These are phyloP conservation scores for Theodoxus fluviatilis DNA, from an alignment of 2,888 invertebrate species.

Conservation along the genomic window DNA sequence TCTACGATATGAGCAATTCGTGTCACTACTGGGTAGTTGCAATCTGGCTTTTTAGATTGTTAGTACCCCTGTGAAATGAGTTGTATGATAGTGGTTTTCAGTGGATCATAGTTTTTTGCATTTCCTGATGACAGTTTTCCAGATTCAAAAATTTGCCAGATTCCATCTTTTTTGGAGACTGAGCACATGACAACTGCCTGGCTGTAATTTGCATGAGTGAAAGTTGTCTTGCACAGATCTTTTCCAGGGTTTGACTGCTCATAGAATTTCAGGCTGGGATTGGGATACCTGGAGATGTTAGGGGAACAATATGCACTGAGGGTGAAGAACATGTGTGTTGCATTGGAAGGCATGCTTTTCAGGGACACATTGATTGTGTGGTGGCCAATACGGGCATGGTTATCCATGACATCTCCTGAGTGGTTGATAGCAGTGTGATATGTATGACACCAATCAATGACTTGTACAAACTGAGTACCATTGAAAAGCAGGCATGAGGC, in stretches of 20 bases:
- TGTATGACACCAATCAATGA: conserved; percentile 32
- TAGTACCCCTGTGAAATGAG: conserved; percentile 38
- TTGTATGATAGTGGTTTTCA: conserved; percentile 33
- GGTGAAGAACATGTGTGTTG: conserved; percentile 45
- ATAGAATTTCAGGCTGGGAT: conserved; percentile 44
- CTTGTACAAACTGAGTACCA: not conserved
- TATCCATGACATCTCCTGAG: conserved; percentile 44
- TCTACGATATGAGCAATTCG: no score
- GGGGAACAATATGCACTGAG: conserved; percentile 45
- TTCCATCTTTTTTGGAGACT: conserved; percentile 33
- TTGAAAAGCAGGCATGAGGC: conserved; percentile 41
- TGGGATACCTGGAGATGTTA: conserved; percentile 42
- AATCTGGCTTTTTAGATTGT: no score
- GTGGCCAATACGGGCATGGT: conserved; percentile 34
- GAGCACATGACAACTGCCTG: conserved; percentile 49
- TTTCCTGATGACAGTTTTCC: conserved; percentile 45
- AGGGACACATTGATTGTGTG: conserved; percentile 43
- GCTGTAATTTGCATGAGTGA: conserved; percentile 39
- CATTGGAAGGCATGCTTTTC: conserved; percentile 36
- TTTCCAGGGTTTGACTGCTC: conserved; percentile 36
- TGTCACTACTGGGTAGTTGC: no score
- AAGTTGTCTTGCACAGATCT: conserved; percentile 45
- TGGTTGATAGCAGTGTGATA: conserved; percentile 28
- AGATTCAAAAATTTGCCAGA: conserved; percentile 44
- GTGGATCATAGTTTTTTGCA: conserved; percentile 38